Base-by-base conservation (phyloP, 2,797 vertebrate genomes). In the Syndactyla subalaris region DNA sequence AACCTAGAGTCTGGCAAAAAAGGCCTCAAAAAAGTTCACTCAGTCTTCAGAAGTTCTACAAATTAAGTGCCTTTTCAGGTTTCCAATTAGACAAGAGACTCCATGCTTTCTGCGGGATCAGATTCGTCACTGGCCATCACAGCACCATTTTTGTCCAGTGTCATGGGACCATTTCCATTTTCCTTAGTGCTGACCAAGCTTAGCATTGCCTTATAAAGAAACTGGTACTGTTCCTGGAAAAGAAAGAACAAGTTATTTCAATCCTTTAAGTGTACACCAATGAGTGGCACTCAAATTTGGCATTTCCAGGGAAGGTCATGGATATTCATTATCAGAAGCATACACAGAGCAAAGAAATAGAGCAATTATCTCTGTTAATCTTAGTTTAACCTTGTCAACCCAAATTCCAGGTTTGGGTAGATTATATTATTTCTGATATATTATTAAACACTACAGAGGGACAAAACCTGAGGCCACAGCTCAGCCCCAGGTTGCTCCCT, bases 1-100 rank as follows among this genome's bases (percentile, higher is more conserved):
- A 99, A 99, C 98, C 99, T 99, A 99, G 98, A 99, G 98, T 99
- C 99, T 99, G 99, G 99, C 99, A 99, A 99, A 99, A 99, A 99
- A 99, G 99, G 99, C 99, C 99, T 99, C 99, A 98, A 98, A 99
- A 99, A 99, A 99, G 98, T 98, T 98, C 98, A 97, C 98, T 98
- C 98, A 98, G 98, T 99, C 98, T 98, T 98, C 98, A 97, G 98
- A 98, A 98, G 97, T 98, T 98, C 98, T 99, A 99, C 98, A 99
- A 99, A 99, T 96, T 95, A 98, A 98, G 98, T 97, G 98, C 98
- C 98, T 98, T 98, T 97, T 93, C 94, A 74, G 88, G 93, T 90
- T 96, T 95, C 94, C 92, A 80, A 95, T 98, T 99, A 99, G 97
- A 99, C 99, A 85, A 99, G 98, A 55, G 99, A 99, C 97, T 99